Evolutionary conservation across 2,113 vertebrate species (phyloP), one percentile per base, ranked within the genome.

Genomic region (Podocnemis expansa): DNA sequence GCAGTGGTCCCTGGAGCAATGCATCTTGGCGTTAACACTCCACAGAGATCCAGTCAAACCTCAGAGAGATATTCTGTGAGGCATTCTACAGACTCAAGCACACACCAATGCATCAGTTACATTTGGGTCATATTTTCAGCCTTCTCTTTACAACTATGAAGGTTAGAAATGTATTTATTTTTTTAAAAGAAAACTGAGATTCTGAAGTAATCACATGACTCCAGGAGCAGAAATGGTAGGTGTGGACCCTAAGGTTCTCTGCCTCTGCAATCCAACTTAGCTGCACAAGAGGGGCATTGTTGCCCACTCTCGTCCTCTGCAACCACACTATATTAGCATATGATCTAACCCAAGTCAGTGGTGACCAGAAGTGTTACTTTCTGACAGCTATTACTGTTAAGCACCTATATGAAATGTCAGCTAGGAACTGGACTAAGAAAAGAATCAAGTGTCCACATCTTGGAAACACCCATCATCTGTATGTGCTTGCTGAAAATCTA

Each of bases 341-440:
- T 76, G 73, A 76, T 43, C 24, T 76, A 76, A 29, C 84, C 29
- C 79, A 73, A 86, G 80, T 43, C 82, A 92, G 89, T 76, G 95
- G 90, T 47, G 89, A 76, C 83, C 92, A 38, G 54, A 25, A 88
- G 63, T 4, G 54, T 54, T 82, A 87, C 90, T 94, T 84, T 84
- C 90, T 1, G 12, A 70, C 52, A 34, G 54, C 84, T 1, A 4
- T 54, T 84, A 27, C 29, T 58, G 25, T 58, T 87, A 45, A 3
- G 84, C 90, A 80, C 91, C 87, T 63, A 19, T 3, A 27, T 49
- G 47, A 89, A 91, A 73, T 1, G 1, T 63, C 29, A 70, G 8
- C n/a, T 70, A 70, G 63, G n/a, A 70, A 38, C n/a, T 22, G n/a
- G 34, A 38, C n/a, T 70, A 70, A 70, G 34, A 70, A 70, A 16